phyloP scores from a whole-genome alignment of 2,888 invertebrate species.

The Pegoplata infirma region DNA sequence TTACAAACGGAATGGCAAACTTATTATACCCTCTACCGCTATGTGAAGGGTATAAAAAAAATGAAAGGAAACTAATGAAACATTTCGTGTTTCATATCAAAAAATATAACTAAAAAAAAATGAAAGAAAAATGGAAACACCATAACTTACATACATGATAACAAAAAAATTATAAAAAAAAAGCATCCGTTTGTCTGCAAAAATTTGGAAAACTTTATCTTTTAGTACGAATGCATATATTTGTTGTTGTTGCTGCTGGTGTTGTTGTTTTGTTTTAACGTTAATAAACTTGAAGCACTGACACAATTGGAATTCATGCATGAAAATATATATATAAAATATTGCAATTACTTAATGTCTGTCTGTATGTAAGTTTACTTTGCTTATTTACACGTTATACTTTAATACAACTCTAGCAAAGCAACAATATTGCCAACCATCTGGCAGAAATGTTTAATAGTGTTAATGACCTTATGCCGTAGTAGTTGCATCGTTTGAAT shows the following conservation, averaged over 20 bases:
- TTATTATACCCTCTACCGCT: too few species aligned
- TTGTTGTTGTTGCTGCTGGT: slow-evolving; percentile 10
- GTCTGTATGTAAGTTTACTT: not conserved
- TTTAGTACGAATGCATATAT: too few species aligned
- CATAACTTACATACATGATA: slow-evolving; percentile 3
- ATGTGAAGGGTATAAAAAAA: too few species aligned
- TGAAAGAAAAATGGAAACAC: not conserved
- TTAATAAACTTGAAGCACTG: slow-evolving; percentile 57
- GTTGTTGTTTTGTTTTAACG: slow-evolving; percentile 31
- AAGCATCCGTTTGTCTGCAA: slow-evolving; percentile 48
- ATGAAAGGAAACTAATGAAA: slow-evolving; percentile 54
- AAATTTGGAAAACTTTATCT: too few species aligned
- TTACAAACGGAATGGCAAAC: too few species aligned
- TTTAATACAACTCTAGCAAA: too few species aligned
- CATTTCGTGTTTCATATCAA: slow-evolving; percentile 27
- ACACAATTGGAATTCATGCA: slow-evolving; percentile 60
- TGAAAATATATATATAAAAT: too few species aligned
- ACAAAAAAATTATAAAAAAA: too few species aligned
- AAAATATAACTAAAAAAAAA: slow-evolving; percentile 8
- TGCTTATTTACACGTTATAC: too few species aligned
- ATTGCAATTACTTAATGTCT: not conserved
- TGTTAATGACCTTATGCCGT: slow-evolving; percentile 59
- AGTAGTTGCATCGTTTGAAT: not conserved
- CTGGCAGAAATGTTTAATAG: slow-evolving; percentile 1
- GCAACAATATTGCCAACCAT: slow-evolving; percentile 7